Evolutionary conservation across 2,113 vertebrate genomes (phyloP).

Genomic region (Ginglymostoma cirratum): DNA sequence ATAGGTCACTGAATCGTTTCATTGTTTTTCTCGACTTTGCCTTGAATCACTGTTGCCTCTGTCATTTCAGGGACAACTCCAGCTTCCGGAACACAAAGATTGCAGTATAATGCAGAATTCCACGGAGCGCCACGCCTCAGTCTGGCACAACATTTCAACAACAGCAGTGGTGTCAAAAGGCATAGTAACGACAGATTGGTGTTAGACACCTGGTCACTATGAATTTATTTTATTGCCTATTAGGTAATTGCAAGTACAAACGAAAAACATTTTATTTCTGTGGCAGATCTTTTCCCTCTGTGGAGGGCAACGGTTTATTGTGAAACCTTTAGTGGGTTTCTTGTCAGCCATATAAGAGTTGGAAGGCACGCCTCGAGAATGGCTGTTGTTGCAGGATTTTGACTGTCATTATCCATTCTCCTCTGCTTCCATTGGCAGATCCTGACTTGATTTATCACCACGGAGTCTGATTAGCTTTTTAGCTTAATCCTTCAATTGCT

Average conservation of each 20-base stretch:
- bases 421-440: neutral
- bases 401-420: neutral
- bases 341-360: neutral
- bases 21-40: slow-evolving; percentile 18
- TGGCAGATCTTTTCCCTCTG: neutral
- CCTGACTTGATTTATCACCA: neutral
- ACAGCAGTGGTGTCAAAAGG: neutral
- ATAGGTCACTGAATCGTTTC: neutral
- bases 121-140: neutral
- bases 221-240: slow-evolving; percentile 13
- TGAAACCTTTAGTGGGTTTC: neutral
- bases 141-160: neutral
- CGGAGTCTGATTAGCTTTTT: neutral
- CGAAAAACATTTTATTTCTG: neutral
- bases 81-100: slow-evolving; percentile 66
- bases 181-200: neutral
- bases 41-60: neutral
- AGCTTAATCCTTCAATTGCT: neutral
- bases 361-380: neutral
- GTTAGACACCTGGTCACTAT: neutral
- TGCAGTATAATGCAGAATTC: slow-evolving; percentile 44
- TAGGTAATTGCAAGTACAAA: neutral
- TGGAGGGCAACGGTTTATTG: neutral
- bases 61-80: slow-evolving; percentile 57
- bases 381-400: neutral